phyloP scores from a whole-genome alignment of 2,113 vertebrate species.

The Clarias magur region DNA sequence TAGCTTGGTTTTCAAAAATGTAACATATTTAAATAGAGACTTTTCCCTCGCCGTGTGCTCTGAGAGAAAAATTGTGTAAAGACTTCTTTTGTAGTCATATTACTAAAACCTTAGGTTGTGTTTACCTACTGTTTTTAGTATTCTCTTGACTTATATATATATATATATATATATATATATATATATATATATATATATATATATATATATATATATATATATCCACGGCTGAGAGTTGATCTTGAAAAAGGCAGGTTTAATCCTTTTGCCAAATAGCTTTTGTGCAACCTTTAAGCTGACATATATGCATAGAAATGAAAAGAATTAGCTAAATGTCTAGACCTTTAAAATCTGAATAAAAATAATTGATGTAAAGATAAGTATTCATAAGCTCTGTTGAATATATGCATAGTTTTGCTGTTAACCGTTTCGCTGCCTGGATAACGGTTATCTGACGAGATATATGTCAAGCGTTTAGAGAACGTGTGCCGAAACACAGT shows the following conservation, averaged over 20 bases:
- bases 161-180: no score
- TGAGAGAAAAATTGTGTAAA: background rate
- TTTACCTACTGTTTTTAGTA: background rate
- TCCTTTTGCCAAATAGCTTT: background rate
- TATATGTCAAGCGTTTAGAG: conserved; percentile 11
- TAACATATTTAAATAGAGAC: background rate
- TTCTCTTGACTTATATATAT: background rate
- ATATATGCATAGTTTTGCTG: background rate
- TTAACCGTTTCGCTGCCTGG: background rate
- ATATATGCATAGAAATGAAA: conserved; percentile 2
- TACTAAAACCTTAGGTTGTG: background rate
- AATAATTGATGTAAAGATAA: background rate
- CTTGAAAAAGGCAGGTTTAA: background rate
- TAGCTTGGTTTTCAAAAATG: background rate
- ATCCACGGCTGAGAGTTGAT: background rate
- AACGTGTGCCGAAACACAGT: conserved; percentile 20
- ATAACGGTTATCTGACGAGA: background rate
- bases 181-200: no score
- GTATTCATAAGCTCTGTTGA: background rate
- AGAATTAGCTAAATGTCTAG: background rate
- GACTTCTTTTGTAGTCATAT: background rate
- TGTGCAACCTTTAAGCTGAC: background rate
- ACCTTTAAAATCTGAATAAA: background rate
- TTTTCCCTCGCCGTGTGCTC: background rate
- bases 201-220: no score